Percentiles rank a stretch among this genome's conserved stretches.
Conservation (phyloP, 2,888 invertebrate genomes). For the Himalopsyche japonica region DNA sequence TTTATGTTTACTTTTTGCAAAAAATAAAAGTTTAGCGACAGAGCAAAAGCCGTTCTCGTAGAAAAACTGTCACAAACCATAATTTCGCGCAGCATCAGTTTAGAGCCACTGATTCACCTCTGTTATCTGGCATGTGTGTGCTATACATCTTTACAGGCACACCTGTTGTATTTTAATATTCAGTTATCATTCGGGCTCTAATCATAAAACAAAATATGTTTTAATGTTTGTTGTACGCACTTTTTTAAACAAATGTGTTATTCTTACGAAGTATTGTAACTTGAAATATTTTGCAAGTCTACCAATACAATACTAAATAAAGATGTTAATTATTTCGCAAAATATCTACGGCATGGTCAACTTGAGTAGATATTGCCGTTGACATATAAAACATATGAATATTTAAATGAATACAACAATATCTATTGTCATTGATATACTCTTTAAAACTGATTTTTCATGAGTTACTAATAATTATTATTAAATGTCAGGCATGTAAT, state of each 20-base stretch:
- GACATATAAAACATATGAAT: neutral
- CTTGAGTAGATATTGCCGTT: neutral
- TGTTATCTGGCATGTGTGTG: too few relatives aligned
- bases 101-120: too few relatives aligned
- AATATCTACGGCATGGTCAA: neutral
- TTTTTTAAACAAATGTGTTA: neutral
- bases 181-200: neutral
- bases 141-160: neutral
- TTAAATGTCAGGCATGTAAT: too few relatives aligned
- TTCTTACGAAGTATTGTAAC: neutral
- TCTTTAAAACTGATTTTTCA: neutral
- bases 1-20: too few relatives aligned
- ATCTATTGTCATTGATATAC: neutral
- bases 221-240: neutral
- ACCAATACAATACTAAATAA: neutral
- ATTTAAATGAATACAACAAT: neutral
- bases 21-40: too few relatives aligned
- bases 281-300: neutral
- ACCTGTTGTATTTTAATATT: neutral
- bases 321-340: neutral
- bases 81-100: too few relatives aligned
- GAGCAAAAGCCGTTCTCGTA: too few relatives aligned
- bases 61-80: too few relatives aligned
- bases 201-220: neutral
- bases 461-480: neutral